Conservation (phyloP, 2,113 vertebrate genomes). For the Hemiprocne comata region DNA sequence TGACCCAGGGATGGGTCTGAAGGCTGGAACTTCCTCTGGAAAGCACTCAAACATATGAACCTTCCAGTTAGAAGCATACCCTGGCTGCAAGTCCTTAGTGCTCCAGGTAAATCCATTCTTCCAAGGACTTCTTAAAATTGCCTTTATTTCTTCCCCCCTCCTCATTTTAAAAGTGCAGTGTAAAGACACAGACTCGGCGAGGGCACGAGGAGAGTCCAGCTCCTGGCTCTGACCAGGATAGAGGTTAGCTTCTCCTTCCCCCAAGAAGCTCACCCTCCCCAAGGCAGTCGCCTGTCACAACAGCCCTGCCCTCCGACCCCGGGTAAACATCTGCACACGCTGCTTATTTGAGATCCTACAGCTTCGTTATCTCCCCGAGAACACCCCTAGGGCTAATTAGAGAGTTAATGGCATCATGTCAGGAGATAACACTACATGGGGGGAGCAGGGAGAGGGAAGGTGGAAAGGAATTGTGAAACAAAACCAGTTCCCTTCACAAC, state of each 20-base stretch:
- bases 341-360: constrained; percentile 65
- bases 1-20: not conserved
- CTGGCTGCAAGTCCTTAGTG: not conserved
- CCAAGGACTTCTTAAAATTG: not conserved
- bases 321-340: constrained; percentile 71
- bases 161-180: not conserved
- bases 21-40: not conserved
- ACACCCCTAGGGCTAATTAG: constrained; percentile 75
- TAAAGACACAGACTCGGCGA: not conserved
- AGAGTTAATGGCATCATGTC: constrained; percentile 61
- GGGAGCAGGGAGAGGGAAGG: constrained; percentile 28
- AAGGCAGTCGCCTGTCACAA: constrained; percentile 71
- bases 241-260: not conserved
- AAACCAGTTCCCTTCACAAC: constrained; percentile 60
- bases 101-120: not conserved
- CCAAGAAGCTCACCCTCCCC: constrained; percentile 27
- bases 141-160: not conserved
- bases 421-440: constrained; percentile 41
- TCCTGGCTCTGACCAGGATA: not conserved
- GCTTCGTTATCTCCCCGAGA: constrained; percentile 59
- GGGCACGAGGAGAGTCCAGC: not conserved
- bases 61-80: not conserved
- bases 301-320: constrained; percentile 77
- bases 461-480: constrained; percentile 56
- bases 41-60: not conserved